Evolutionary conservation across 2,113 vertebrate genomes (phyloP).

Genomic region (Syngnathus typhle): DNA sequence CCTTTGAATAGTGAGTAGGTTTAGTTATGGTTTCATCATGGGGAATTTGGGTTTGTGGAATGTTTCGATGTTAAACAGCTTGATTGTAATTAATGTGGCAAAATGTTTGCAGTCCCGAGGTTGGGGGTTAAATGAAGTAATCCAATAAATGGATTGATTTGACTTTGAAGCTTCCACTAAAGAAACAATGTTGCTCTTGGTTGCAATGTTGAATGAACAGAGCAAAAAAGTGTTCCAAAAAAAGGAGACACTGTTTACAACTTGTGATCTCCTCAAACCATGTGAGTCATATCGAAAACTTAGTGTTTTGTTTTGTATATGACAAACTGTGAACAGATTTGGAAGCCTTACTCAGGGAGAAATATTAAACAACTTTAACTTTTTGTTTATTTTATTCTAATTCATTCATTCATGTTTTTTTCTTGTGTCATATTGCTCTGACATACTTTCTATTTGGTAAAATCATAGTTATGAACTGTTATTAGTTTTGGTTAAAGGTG

Average conservation of each 20-base stretch:
- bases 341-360: not conserved
- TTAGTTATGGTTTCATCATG: not conserved
- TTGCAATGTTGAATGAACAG: no score
- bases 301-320: not conserved
- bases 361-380: not conserved
- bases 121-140: no score
- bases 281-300: not conserved
- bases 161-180: not conserved
- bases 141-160: not conserved
- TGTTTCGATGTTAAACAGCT: not conserved
- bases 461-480: not conserved
- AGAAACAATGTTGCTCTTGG: no score
- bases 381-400: not conserved
- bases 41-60: not conserved
- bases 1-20: not conserved
- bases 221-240: not conserved
- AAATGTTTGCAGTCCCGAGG: not conserved
- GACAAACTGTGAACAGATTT: not conserved
- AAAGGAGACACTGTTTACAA: not conserved
- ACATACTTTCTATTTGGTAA: not conserved
- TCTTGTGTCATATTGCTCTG: not conserved
- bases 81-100: not conserved
- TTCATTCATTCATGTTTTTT: not conserved
- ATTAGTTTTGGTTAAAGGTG: no score
- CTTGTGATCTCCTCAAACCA: not conserved